These are phyloP conservation scores for Agrotis puta DNA, from an alignment of 2,888 invertebrate genomes.

Conservation along the genomic window DNA sequence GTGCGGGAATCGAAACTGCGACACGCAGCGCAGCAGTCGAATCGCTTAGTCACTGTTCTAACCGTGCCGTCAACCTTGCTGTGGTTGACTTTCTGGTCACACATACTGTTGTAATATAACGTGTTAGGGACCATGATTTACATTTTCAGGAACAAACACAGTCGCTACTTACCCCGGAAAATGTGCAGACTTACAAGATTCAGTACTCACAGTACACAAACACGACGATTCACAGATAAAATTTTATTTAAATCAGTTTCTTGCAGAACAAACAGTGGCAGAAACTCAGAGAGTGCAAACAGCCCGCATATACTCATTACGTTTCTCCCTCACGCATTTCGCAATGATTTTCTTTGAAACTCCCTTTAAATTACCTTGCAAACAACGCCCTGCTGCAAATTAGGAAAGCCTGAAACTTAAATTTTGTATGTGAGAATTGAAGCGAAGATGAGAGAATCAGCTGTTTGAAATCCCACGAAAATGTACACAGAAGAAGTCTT, in stretches of 20 bases:
- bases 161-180: background rate
- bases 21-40: too few relatives aligned
- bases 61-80: too few relatives aligned
- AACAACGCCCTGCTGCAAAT: constrained; percentile 56
- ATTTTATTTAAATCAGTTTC: constrained; percentile 61
- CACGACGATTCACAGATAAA: constrained; percentile 37
- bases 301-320: constrained; percentile 66
- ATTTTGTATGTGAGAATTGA: constrained; percentile 48
- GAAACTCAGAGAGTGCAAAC: constrained; percentile 57
- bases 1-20: too few relatives aligned
- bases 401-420: constrained; percentile 51
- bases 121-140: too few relatives aligned
- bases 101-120: too few relatives aligned
- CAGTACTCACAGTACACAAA: constrained; percentile 12
- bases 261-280: constrained; percentile 54
- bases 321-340: constrained; percentile 51
- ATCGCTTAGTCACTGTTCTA: too few relatives aligned
- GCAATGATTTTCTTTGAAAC: constrained; percentile 64
- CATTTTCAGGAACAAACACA: too few relatives aligned
- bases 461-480: constrained; percentile 41
- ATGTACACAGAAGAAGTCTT: constrained; percentile 20
- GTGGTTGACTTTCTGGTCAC: too few relatives aligned
- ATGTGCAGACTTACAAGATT: constrained; percentile 8
- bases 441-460: constrained; percentile 31
- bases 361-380: constrained; percentile 53